Evolutionary conservation across 1,140 invertebrate species (phyloP), one percentile per base, ranked within the genome.

Genomic region (Zophobas atratus): DNA sequence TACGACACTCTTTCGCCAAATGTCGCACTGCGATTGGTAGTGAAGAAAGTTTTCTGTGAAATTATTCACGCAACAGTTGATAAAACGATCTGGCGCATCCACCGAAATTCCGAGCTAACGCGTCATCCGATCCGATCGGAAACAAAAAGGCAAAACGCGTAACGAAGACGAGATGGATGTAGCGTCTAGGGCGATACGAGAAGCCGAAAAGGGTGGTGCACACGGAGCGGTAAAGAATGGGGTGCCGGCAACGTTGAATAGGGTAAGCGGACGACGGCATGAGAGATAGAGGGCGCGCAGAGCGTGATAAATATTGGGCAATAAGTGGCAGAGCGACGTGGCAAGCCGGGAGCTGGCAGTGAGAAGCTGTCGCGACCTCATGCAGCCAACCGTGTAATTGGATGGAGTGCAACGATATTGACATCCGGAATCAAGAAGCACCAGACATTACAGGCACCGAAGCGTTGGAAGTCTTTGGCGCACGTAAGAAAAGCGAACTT

Each of bases 361-460:
- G 83, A 81, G 82, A 84, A 84, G 82, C 83, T 84, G 83, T 84
- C 83, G 83, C 82, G 73, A 84, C 83, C 83, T 84, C 83, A 84
- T 82, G 78, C 83, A 80, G 77, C 82, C 81, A 77, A 84, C 81
- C 83, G 79, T 84, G 82, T 84, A 84, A 84, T 84, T 84, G 83
- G 82, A 84, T 84, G 76, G 82, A 84, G 81, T 82, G 81, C 80
- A 81, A 70, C 78, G 80, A 79, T 79, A 81, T 81, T 78, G 80
- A 79, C 78, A 77, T 79, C 46, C 57, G 38, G 57, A 70, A 70
- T 70, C 75, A 46, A 38, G 75, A 70, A 8, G 4, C 70, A 38
- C 46, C 63, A 43, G 20, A 20, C 20, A 20, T 20, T 20, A 20
- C 20, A 20, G 20, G 20, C 20, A 20, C 20, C 20, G 20, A 20